A percentile compares a stretch with the other conserved stretches of the same genome.
Evolutionary conservation across 2,113 vertebrate species (phyloP).

Genomic region (Nestor notabilis): DNA sequence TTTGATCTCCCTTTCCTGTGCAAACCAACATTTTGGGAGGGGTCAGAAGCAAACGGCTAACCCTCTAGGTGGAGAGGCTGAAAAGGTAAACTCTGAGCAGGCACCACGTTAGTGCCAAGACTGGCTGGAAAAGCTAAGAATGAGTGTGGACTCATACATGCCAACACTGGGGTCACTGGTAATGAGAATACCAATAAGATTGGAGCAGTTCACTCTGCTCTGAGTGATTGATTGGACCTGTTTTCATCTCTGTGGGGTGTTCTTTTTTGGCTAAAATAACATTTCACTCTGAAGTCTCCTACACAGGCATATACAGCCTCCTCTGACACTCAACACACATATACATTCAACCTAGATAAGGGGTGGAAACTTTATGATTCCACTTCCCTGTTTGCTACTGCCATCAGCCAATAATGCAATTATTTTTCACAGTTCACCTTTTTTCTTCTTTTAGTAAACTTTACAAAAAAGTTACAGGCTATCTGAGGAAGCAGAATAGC

Average conservation of each 20-base stretch:
- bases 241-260: slow-evolving; percentile 40
- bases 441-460: not conserved
- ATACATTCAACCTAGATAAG: not conserved
- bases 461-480: not conserved
- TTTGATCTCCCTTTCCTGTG: not conserved
- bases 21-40: not conserved
- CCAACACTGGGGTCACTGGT: not conserved
- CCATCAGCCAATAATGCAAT: not conserved
- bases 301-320: not conserved
- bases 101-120: not conserved
- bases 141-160: not conserved
- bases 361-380: not conserved
- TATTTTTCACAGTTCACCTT: not conserved
- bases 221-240: not conserved
- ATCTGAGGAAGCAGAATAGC: not conserved
- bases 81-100: not conserved
- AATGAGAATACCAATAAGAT: slow-evolving; percentile 1
- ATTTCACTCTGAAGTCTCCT: not conserved
- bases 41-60: not conserved
- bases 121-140: not conserved
- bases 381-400: not conserved
- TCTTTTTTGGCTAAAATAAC: slow-evolving; percentile 8
- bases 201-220: not conserved
- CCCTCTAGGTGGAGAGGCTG: not conserved
- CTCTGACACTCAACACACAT: not conserved